These are phyloP conservation scores for Sceloporus tristichus DNA, from an alignment of 2,113 vertebrate species.

Conservation along the genomic window DNA sequence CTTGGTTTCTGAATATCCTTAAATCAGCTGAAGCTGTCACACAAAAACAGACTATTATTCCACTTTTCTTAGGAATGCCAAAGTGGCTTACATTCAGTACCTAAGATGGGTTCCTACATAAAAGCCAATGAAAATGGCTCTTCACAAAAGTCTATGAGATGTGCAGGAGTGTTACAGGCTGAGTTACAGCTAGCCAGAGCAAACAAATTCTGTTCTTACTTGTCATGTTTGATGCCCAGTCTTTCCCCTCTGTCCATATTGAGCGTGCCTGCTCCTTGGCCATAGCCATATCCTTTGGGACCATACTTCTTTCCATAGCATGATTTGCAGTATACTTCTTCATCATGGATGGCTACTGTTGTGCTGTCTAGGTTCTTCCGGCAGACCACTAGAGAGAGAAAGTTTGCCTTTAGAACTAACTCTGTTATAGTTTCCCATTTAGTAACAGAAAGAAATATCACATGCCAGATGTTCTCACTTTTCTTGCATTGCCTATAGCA, in stretches of 20 bases:
- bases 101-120: not conserved
- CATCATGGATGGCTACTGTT: conserved; percentile 89
- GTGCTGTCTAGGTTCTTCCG: conserved; percentile 94
- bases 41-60: not conserved
- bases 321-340: conserved; percentile 94
- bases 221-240: conserved; percentile 92
- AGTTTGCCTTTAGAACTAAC: conserved; percentile 30
- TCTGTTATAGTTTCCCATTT: conserved; percentile 17
- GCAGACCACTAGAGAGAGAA: conserved; percentile 86
- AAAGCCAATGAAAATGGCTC: too few species aligned
- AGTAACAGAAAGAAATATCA: conserved; percentile 25
- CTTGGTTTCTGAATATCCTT: not conserved
- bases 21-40: not conserved
- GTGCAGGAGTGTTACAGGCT: not conserved
- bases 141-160: not conserved
- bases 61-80: not conserved
- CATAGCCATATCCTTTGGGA: conserved; percentile 93
- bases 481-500: conserved; percentile 15
- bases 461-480: conserved; percentile 30
- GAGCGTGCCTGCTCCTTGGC: conserved; percentile 91
- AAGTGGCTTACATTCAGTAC: too few species aligned
- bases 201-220: conserved; percentile 76
- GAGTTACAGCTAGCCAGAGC: not conserved
- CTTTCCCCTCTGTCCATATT: conserved; percentile 95
- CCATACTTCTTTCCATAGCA: conserved; percentile 97